Evolutionary conservation across 2,797 vertebrate genomes (phyloP), one percentile per base, ranked within the genome.

Genomic region (Crypturellus tataupa): DNA sequence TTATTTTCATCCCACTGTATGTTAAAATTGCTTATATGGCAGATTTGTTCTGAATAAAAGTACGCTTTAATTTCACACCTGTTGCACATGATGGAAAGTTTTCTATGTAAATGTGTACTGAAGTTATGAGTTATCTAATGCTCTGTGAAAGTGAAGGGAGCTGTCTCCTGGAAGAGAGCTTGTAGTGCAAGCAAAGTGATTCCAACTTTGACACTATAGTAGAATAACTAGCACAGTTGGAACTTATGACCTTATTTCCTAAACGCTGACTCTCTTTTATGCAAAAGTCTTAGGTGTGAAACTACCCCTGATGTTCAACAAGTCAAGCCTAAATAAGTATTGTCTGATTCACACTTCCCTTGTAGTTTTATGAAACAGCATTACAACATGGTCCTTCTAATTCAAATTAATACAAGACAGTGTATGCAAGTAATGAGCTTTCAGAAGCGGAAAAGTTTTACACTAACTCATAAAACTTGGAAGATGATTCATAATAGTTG

Each of bases 281-380:
- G 80, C 33, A 24, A 25, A 79, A 89, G 35, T 89, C 71, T n/a
- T 67, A 77, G 39, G 21, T 79, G 64, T 31, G 9, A 95, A 95
- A 90, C 51, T 64, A 90, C 3, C 37, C 31, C n/a, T 37, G 10
- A 4, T 86, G 47, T 90, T 87, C 81, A 80, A 85, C 15, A 80
- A 77, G 62, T 75, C 83, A 89, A 92, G 27, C 68, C 91, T 79
- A 95, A 86, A 88, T 79, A 82, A 94, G 69, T 87, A 89, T 89
- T 85, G 31, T 44, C 40, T 87, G 44, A 62, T 78, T 95, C 73
- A 68, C 56, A 89, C 89, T 88, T 85, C 44, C 80, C 21, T 93
- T 77, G 95, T 60, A 82, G 68, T 29, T 49, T 10, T 59, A 73
- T 85, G 91, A 95, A 90, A 81, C 14, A 85, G 33, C 72, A 77